Evolutionary conservation across 1,140 invertebrate species (phyloP).

Genomic region (Eueides isabella): DNA sequence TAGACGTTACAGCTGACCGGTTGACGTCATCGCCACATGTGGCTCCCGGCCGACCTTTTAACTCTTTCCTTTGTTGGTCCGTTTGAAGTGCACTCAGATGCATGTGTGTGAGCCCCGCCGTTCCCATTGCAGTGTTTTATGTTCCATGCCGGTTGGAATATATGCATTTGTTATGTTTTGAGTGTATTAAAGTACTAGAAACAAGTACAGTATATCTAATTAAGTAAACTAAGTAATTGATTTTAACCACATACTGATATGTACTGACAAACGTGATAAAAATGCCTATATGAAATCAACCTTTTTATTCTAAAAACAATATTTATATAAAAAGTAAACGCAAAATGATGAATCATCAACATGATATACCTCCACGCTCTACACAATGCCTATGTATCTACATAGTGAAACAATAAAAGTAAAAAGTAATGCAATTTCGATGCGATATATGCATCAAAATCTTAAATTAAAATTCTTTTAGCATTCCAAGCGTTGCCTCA

Average conservation of each 20-base stretch:
- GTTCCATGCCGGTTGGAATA: neutral
- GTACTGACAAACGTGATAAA: too few species aligned
- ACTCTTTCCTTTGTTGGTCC: constrained; percentile 43
- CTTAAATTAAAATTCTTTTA: constrained; percentile 30
- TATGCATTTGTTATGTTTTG: neutral
- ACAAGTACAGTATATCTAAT: too few species aligned
- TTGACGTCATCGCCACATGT: constrained; percentile 66
- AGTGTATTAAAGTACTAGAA: neutral
- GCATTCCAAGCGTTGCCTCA: constrained; percentile 12
- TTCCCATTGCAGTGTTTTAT: constrained; percentile 23
- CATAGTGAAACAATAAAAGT: too few species aligned
- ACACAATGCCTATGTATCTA: too few species aligned
- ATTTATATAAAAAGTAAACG: too few species aligned
- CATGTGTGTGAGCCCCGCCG: neutral
- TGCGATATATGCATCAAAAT: neutral
- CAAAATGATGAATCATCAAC: too few species aligned
- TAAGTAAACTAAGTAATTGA: too few species aligned
- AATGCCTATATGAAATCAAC: too few species aligned
- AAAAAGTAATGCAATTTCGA: too few species aligned
- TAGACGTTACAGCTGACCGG: constrained; percentile 50
- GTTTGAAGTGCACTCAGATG: constrained; percentile 44
- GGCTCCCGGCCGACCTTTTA: constrained; percentile 48
- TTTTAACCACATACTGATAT: too few species aligned
- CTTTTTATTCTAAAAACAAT: too few species aligned
- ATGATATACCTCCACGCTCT: too few species aligned